These are phyloP conservation scores for Apaloderma vittatum DNA, from an alignment of 2,113 vertebrate genomes.

Conservation along the genomic window DNA sequence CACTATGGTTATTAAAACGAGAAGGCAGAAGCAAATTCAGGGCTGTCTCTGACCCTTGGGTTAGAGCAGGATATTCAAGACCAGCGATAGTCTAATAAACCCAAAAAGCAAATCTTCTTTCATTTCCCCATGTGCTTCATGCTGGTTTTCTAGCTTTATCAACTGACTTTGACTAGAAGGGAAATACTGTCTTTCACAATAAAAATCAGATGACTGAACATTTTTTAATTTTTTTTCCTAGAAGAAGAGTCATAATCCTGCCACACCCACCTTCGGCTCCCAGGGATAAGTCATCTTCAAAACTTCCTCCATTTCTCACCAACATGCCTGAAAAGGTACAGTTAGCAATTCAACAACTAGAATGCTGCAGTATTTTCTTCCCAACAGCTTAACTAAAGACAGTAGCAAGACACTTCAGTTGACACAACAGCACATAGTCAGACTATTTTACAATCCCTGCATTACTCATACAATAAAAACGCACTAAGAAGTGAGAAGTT, in stretches of 20 bases:
- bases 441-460: not conserved
- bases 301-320: constrained; percentile 93
- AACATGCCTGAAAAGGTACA: constrained; percentile 82
- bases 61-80: not conserved
- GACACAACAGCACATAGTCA: constrained; percentile 7
- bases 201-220: constrained; percentile 9
- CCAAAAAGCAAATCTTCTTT: not conserved
- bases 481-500: not conserved
- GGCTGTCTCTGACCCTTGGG: not conserved
- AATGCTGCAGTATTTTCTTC: not conserved
- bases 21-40: not conserved
- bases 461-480: not conserved
- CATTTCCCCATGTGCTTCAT: not conserved
- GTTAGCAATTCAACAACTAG: constrained; percentile 39
- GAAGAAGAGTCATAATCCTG: constrained; percentile 16
- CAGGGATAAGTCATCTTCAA: constrained; percentile 98
- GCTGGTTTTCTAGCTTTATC: not conserved
- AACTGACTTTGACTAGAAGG: not conserved
- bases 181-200: constrained; percentile 9
- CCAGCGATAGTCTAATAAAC: not conserved
- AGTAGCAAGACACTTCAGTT: not conserved
- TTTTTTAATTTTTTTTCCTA: not conserved
- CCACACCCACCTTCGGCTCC: constrained; percentile 94
- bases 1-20: not conserved
- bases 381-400: not conserved